phyloP scores from a whole-genome alignment of 2,888 invertebrate genomes.

The Norana najaformis region DNA sequence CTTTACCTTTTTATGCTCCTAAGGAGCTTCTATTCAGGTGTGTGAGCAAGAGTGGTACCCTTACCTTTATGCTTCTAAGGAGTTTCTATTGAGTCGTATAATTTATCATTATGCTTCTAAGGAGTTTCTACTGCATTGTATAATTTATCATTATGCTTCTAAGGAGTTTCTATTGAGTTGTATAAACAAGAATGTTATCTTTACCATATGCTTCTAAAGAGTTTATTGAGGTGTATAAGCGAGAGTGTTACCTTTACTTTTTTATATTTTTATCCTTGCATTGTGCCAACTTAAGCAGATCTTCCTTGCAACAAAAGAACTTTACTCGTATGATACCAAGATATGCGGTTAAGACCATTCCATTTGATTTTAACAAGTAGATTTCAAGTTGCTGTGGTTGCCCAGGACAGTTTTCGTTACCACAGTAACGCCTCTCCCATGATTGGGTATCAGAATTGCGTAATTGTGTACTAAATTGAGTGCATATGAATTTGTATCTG shows the following conservation, averaged over 20 bases:
- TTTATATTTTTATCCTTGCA: neutral
- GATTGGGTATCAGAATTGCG: neutral
- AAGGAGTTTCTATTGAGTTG: too few relatives aligned
- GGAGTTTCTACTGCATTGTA: too few relatives aligned
- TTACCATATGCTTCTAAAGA: neutral
- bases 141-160: too few relatives aligned
- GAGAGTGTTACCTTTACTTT: neutral
- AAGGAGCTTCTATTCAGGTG: neutral
- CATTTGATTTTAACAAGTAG: neutral
- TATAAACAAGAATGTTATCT: too few relatives aligned
- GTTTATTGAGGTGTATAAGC: neutral
- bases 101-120: too few relatives aligned
- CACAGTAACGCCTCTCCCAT: neutral
- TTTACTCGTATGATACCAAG: too few relatives aligned
- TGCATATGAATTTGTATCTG: neutral
- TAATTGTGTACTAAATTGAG: neutral
- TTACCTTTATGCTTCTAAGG: neutral
- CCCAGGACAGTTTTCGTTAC: neutral
- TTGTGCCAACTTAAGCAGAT: neutral
- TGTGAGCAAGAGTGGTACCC: neutral
- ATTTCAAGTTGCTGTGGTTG: neutral
- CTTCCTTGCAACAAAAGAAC: neutral
- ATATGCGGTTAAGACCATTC: neutral
- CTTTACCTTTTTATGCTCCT: neutral
- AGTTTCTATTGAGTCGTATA: too few relatives aligned